Evolutionary conservation across 2,113 vertebrate genomes (phyloP).

Genomic region (Phoenicopterus ruber): DNA sequence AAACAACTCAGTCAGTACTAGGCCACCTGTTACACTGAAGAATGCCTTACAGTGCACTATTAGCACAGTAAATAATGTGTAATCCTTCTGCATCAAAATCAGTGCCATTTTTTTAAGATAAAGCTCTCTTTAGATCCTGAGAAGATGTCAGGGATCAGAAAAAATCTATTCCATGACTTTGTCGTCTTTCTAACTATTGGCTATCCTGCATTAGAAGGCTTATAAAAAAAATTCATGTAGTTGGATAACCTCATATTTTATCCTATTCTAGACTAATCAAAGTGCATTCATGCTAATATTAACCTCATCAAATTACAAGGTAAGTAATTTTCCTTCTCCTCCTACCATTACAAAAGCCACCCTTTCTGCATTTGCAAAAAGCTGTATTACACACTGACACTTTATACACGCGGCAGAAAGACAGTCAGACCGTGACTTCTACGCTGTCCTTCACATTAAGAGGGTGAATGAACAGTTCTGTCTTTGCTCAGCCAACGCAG

Average conservation of each 20-base stretch:
- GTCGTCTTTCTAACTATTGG: neutral
- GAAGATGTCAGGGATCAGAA: conserved; percentile 13
- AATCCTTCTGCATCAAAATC: neutral
- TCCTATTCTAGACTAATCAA: conserved; percentile 15
- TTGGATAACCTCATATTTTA: conserved; percentile 8
- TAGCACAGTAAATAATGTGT: neutral
- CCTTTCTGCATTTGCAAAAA: conserved; percentile 10
- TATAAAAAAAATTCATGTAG: neutral
- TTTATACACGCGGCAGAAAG: conserved; percentile 26
- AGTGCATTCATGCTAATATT: conserved; percentile 29
- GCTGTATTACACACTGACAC: neutral
- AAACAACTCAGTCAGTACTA: neutral
- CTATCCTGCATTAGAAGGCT: neutral
- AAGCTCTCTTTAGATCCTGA: neutral
- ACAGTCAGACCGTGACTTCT: conserved; percentile 24
- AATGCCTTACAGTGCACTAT: neutral
- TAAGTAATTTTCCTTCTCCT: conserved; percentile 37
- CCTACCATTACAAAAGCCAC: neutral
- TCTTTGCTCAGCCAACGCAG: conserved; percentile 12
- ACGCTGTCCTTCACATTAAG: conserved; percentile 45
- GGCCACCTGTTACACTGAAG: neutral
- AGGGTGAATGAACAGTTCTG: conserved; percentile 12
- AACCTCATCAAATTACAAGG: conserved; percentile 53
- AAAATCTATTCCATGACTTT: conserved; percentile 17
- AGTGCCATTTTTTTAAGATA: neutral